A percentile compares a stretch with the other conserved stretches of the same genome.
Conservation (phyloP, 1,140 invertebrate genomes). For the Caenorhabditis brenneri region DNA sequence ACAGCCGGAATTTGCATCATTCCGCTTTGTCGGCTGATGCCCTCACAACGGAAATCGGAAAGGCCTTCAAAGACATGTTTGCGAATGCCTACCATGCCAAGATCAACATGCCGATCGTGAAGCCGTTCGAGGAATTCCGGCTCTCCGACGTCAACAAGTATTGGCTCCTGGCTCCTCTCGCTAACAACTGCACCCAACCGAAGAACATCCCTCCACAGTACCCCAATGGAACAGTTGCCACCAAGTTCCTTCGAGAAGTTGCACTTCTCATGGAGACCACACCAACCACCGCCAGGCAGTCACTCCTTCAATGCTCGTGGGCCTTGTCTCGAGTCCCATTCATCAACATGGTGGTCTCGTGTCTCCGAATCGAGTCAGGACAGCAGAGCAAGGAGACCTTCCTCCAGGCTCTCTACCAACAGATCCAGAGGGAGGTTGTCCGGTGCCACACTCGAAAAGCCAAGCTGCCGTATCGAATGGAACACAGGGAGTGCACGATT, state of each 20-base stretch:
- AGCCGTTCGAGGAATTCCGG: conserved; percentile 8
- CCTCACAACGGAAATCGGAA: conserved; percentile 44
- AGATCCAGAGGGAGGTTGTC: neutral
- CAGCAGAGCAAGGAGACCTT: neutral
- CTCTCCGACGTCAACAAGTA: too few relatives aligned
- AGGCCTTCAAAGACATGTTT: conserved; percentile 34
- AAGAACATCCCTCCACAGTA: too few relatives aligned
- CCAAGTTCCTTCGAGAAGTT: neutral
- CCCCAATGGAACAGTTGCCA: too few relatives aligned
- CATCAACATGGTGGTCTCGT: neutral
- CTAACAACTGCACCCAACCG: too few relatives aligned
- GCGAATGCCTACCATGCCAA: conserved; percentile 18
- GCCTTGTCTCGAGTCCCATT: neutral
- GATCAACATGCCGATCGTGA: conserved; percentile 7
- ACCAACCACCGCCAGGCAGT: neutral
- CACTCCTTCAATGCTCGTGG: neutral
- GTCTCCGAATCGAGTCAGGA: neutral
- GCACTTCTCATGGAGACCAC: neutral
- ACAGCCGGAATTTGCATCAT: conserved; percentile 2
- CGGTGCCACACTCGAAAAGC: neutral
- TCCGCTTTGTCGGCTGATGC: conserved; percentile 44
- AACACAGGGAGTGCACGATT: conserved; percentile 4
- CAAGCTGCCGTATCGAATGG: neutral
- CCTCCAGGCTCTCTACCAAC: neutral
- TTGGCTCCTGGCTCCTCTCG: too few relatives aligned